Conservation (phyloP, 2,113 vertebrate genomes). For the Colinus virginianus region DNA sequence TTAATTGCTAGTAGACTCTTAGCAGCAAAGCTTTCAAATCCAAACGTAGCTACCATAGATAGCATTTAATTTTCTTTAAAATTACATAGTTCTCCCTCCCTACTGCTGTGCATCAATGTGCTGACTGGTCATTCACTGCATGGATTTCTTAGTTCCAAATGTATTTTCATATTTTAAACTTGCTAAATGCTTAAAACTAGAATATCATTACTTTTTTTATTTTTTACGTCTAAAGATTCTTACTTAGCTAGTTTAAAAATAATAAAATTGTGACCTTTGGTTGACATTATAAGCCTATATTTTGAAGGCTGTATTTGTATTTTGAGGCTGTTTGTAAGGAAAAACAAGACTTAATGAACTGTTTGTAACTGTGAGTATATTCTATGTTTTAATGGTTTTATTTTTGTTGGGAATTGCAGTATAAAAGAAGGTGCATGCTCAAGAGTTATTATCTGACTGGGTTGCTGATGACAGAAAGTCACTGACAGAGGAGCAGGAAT, state of each 20-base stretch:
- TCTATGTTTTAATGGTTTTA: neutral
- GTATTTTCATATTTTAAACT: neutral
- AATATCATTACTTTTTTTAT: neutral
- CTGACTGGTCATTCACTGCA: neutral
- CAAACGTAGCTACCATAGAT: neutral
- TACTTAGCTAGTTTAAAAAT: neutral
- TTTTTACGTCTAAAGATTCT: neutral
- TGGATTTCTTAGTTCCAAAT: neutral
- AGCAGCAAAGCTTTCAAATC: neutral
- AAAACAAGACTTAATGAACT: neutral
- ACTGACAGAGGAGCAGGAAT: neutral
- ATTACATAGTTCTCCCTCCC: neutral
- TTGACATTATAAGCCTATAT: neutral
- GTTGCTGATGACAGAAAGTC: neutral
- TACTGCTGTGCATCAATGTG: neutral
- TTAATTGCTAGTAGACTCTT: neutral
- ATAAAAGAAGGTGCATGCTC: neutral
- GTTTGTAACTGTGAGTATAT: neutral
- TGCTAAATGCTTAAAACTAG: neutral
- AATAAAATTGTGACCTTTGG: slow-evolving; percentile 12
- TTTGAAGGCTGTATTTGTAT: neutral
- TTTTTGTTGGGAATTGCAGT: neutral
- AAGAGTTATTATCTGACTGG: neutral
- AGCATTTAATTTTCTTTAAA: neutral
- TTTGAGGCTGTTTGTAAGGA: neutral